Evolutionary conservation across 2,888 invertebrate genomes (phyloP), one percentile per base, ranked within the genome.

Genomic region (Arrhopalites spinosus): DNA sequence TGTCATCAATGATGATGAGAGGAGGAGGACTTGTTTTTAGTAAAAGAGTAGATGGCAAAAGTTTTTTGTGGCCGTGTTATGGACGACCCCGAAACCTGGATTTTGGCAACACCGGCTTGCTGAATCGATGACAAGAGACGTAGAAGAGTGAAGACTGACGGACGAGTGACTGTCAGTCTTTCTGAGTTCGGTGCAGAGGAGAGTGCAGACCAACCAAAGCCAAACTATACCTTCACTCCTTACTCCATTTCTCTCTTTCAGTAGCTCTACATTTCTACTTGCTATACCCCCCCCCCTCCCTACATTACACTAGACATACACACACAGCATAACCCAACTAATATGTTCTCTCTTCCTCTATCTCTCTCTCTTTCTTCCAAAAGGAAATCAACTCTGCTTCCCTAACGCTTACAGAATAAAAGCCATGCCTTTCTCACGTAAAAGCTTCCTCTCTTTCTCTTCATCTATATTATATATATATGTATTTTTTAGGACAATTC

Each of bases 71-170:
- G 66, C 30, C 47, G 64, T 73, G 73, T 73, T 64, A 73, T 64
- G 73, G 66, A 73, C 64, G 45, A 64, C 73, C 73, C 73, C 27
- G 66, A 73, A 66, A 64, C 73, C 50, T 29, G 73, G 66, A 66
- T 73, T 73, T 73, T 73, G 73, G 73, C 73, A 73, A 73, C 73
- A 73, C 73, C 73, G 73, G 73, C 29, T 70, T 73, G 64, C 73
- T 73, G 73, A 73, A 73, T 73, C 73, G 73, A 73, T 73, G 73
- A 66, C 73, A 66, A 72, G 72, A 72, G 72, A 72, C 72, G 72
- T 72, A 72, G 72, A 72, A 72, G 72, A 72, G 50, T 66, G 73
- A 66, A 64, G 73, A 73, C 64, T 66, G 73, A 73, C 66, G 47
- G 73, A 73, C 64, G 73, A 63, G 66, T 73, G 50, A 73, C 66